Evolutionary conservation across 1,140 invertebrate species (phyloP), one percentile per base, ranked within the genome.

Genomic region (Diploscapter pachys): DNA sequence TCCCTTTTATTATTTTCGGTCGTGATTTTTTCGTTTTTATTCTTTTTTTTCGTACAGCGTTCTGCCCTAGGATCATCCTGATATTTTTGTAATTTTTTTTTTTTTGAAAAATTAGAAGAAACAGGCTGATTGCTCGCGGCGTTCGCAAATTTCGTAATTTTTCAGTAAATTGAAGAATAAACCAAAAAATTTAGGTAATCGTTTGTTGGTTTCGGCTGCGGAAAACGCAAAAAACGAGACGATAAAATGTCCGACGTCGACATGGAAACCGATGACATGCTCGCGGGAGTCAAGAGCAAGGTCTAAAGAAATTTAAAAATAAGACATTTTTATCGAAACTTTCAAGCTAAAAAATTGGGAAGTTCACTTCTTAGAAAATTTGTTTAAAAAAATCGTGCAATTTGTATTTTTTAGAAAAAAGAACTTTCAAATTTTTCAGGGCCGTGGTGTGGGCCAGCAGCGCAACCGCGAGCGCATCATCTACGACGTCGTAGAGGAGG

Each of bases 401-500:
- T 62, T 5, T 67, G 5, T 6, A 13, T 67, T 67, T 67, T 57
- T 48, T 31, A 0, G 31, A 31, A 31, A 31, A 31, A 69, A 8
- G 0, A 4, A 71, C 48, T 48, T 50, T n/a, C 13, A 49, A 50
- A n/a, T 59, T 9, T 8, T 68, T 68, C 8, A 68, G 50, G 72
- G 73, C 57, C 70, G 73, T 69, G 69, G 73, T 3, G 56, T 75
- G 51, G 73, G 73, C 3, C 73, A 74, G 50, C 54, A 61, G 49
- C 72, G 77, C 4, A 59, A 62, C 9, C 53, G 70, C 51, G 77
- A 78, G 62, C 67, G 51, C n/a, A 78, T 76, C 52, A 61, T 55
- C n/a, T 78, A 78, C 64, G 77, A 78, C 13, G 67, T 75, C 5
- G 75, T 78, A 5, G 77, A 76, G 31, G 31, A 31, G 31, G 31